Evolutionary conservation across 2,797 vertebrate species (phyloP).

Genomic region (Thaleichthys pacificus): DNA sequence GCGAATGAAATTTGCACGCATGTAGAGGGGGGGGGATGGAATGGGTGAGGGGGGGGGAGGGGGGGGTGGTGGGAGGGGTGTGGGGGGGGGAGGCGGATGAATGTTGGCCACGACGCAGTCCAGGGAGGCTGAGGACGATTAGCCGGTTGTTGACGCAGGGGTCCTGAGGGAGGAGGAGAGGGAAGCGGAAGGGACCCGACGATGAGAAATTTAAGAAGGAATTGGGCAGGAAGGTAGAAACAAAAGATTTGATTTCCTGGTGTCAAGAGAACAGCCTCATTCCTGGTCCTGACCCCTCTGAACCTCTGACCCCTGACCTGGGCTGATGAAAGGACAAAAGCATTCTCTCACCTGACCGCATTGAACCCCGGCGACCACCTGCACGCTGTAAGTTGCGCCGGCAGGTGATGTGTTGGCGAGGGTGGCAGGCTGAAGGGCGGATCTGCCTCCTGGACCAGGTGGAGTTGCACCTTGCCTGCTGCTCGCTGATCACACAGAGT

Average conservation of each 20-base stretch:
- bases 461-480: conserved; percentile 35
- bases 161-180: no score
- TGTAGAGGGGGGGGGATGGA: no score
- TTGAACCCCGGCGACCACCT: conserved; percentile 54
- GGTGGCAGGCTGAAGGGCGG: conserved; percentile 44
- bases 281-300: not conserved
- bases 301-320: not conserved
- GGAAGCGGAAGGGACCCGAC: not conserved
- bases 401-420: conserved; percentile 57
- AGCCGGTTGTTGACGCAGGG: no score
- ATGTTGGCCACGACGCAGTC: no score
- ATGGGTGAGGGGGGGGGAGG: no score
- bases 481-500: conserved; percentile 49
- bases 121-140: no score
- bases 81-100: no score
- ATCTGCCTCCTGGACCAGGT: conserved; percentile 54
- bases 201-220: not conserved
- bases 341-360: conserved; percentile 58
- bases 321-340: no score
- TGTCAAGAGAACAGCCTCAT: not conserved
- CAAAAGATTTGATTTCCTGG: not conserved
- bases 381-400: conserved; percentile 55
- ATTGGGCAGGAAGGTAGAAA: not conserved
- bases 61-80: no score
- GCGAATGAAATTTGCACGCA: no score